Evolutionary conservation across 2,797 vertebrate genomes (phyloP).

Genomic region (Columba guinea): DNA sequence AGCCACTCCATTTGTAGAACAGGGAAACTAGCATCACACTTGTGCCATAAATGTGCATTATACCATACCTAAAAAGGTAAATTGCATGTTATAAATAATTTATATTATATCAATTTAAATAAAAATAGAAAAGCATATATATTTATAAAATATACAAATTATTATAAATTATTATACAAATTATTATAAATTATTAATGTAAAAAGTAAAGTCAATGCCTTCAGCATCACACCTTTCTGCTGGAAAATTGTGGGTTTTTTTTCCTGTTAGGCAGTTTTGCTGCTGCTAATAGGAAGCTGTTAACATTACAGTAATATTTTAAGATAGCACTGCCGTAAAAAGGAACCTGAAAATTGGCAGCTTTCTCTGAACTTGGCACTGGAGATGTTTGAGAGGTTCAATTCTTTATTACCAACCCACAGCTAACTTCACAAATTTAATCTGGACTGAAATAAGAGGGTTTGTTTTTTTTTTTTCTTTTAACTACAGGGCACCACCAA

Average conservation of each 20-base stretch:
- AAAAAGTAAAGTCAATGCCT: not conserved
- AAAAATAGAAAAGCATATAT: not conserved
- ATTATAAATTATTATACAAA: not conserved
- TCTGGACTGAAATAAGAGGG: not conserved
- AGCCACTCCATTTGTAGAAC: not conserved
- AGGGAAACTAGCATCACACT: not conserved
- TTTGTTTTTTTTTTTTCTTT: not conserved
- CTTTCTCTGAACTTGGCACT: not conserved
- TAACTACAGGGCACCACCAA: not conserved
- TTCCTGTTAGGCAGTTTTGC: not conserved
- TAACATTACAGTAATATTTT: not conserved
- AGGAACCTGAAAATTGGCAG: not conserved
- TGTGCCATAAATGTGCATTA: not conserved
- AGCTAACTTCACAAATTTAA: not conserved
- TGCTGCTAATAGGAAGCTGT: not conserved
- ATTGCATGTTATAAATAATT: not conserved
- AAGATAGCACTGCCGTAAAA: not conserved
- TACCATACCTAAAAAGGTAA: not conserved
- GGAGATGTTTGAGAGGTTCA: not conserved
- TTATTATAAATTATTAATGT: not conserved
- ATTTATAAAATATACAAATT: no score
- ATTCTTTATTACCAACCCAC: not conserved
- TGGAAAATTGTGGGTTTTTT: not conserved
- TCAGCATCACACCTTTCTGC: not conserved
- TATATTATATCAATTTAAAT: not conserved